Conservation (phyloP, 2,797 vertebrate genomes). For the Paedocypris micromegethes region DNA sequence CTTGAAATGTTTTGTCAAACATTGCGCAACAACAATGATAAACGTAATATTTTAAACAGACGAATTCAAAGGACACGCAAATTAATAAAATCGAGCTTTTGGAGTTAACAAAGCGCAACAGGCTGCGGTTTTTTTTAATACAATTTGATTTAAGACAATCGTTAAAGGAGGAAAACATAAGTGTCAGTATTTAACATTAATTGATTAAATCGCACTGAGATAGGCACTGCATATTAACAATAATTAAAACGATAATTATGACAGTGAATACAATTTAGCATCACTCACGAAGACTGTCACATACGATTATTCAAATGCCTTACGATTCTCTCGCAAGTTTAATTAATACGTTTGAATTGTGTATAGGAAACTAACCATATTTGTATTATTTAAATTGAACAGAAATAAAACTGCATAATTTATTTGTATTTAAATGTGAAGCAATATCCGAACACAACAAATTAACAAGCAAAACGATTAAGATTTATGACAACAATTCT, state of each 20-base stretch:
- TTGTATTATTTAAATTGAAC: conserved; percentile 36
- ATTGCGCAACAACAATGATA: conserved; percentile 57
- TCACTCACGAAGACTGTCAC: conserved; percentile 13
- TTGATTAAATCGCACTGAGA: no score
- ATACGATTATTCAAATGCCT: conserved; percentile 27
- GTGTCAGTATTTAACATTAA: neutral
- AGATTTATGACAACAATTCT: conserved; percentile 39
- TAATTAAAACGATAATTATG: neutral
- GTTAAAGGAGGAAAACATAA: neutral
- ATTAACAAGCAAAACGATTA: conserved; percentile 36
- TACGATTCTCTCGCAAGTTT: no score
- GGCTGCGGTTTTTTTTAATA: neutral
- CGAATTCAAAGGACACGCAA: conserved; percentile 3
- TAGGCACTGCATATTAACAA: neutral
- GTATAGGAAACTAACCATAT: conserved; percentile 6
- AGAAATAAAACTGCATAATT: no score
- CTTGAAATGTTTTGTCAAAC: conserved; percentile 52
- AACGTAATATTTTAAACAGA: conserved; percentile 11
- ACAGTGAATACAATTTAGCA: neutral
- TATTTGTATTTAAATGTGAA: neutral
- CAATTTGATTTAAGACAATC: neutral
- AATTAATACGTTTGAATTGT: no score
- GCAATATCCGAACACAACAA: conserved; percentile 9
- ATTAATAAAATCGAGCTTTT: neutral
- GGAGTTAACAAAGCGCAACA: conserved; percentile 10